A percentile compares a stretch with the other conserved stretches of the same genome.
phyloP scores from a whole-genome alignment of 2,888 invertebrate species.

The Leptopterna dolabrata region DNA sequence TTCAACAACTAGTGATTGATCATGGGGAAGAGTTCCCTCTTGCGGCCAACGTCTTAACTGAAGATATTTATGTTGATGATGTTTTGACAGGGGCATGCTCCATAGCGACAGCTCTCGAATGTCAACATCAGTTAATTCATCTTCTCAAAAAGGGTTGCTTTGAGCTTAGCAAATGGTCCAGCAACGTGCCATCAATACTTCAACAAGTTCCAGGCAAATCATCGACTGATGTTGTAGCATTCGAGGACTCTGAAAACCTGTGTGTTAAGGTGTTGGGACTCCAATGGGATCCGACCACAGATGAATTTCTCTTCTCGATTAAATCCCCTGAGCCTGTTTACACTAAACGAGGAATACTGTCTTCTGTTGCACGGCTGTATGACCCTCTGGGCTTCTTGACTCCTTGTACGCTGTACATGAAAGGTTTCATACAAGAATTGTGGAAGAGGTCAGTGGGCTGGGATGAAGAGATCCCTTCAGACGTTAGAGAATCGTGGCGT shows the following conservation, averaged over 20 bases:
- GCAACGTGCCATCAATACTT: conserved; percentile 32
- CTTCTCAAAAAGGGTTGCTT: too few species aligned
- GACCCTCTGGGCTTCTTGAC: conserved; percentile 34
- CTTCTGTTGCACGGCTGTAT: conserved; percentile 17
- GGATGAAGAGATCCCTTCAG: background rate
- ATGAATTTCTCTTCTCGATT: conserved; percentile 33
- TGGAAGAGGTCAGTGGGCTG: too few species aligned
- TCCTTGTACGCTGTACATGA: background rate
- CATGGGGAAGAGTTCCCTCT: conserved; percentile 52
- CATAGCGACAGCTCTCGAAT: background rate
- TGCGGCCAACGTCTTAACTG: conserved; percentile 45
- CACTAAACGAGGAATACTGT: conserved; percentile 36
- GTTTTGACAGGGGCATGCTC: conserved; percentile 30
- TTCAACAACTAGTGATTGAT: conserved; percentile 58
- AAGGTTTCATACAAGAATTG: conserved; percentile 28
- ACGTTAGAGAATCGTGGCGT: too few species aligned
- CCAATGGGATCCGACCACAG: conserved; percentile 41
- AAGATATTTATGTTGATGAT: conserved; percentile 51
- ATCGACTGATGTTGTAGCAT: background rate
- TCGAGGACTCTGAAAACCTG: background rate
- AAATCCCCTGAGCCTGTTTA: background rate
- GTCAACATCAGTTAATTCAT: background rate
- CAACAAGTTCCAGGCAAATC: background rate
- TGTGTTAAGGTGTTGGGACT: conserved; percentile 49
- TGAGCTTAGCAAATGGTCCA: conserved; percentile 48